Evolutionary conservation across 1,140 invertebrate species (phyloP).

Genomic region (Platyscapa corneri): DNA sequence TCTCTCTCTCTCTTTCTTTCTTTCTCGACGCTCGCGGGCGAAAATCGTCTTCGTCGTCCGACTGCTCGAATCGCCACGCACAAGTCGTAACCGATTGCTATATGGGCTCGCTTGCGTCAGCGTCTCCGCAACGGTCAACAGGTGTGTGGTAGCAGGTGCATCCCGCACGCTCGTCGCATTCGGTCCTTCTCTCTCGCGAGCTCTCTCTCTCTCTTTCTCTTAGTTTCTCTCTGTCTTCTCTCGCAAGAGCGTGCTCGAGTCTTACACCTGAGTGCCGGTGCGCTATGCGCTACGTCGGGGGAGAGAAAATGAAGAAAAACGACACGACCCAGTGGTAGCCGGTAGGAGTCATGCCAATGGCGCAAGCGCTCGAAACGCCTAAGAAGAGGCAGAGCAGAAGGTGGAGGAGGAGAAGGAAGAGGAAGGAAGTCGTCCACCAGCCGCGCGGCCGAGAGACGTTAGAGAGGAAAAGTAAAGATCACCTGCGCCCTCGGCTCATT

Average conservation of each 20-base stretch:
- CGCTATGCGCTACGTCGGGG: constrained; percentile 3
- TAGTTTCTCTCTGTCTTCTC: not conserved
- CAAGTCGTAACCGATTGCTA: constrained; percentile 43
- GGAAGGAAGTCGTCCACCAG: constrained; percentile 52
- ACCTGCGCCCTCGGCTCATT: constrained; percentile 66
- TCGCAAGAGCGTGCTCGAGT: not conserved
- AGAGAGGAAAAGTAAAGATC: constrained; percentile 59
- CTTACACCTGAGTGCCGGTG: constrained; percentile 26
- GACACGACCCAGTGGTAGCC: constrained; percentile 4
- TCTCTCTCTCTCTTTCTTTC: not conserved
- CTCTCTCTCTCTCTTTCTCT: not conserved
- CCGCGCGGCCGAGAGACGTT: constrained; percentile 44
- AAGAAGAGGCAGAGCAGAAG: constrained; percentile 16
- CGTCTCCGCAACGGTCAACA: constrained; percentile 51
- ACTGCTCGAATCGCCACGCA: not conserved
- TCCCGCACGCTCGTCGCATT: constrained; percentile 31
- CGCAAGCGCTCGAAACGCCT: not conserved
- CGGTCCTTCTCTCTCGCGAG: not conserved
- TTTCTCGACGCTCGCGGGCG: constrained; percentile 6
- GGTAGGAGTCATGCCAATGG: not conserved
- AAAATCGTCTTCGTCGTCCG: constrained; percentile 41
- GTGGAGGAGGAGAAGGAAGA: constrained; percentile 13
- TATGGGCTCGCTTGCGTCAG: constrained; percentile 3
- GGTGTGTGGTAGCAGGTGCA: constrained; percentile 51
- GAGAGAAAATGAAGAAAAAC: constrained; percentile 50